phyloP scores from a whole-genome alignment of 2,797 vertebrate species.

The Squalus acanthias region DNA sequence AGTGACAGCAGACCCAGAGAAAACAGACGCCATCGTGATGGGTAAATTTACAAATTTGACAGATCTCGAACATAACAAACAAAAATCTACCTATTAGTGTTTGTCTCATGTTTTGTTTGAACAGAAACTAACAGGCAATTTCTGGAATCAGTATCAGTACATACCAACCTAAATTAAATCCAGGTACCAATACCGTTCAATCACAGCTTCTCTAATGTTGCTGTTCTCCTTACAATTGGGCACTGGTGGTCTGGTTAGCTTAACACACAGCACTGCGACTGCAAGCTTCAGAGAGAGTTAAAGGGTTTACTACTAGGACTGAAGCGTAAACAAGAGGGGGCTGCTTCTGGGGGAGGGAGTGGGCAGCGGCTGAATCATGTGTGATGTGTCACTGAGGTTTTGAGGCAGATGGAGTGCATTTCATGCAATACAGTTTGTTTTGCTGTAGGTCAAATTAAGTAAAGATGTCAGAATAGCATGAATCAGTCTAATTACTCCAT shows the following conservation, averaged over 20 bases:
- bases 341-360: slow-evolving; percentile 44
- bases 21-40: neutral
- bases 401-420: slow-evolving; percentile 58
- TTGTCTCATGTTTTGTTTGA: neutral
- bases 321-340: slow-evolving; percentile 20
- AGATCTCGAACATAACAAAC: neutral
- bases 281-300: neutral
- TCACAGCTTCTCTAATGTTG: neutral
- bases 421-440: slow-evolving; percentile 66
- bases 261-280: neutral
- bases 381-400: slow-evolving; percentile 53
- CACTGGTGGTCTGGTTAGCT: neutral
- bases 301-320: neutral
- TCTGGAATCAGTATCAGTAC: neutral
- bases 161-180: neutral
- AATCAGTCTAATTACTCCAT: slow-evolving; percentile 65
- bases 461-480: slow-evolving; percentile 62
- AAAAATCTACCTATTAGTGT: neutral
- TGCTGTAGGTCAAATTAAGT: slow-evolving; percentile 62
- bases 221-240: no score
- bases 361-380: slow-evolving; percentile 68
- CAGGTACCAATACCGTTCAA: neutral
- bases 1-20: neutral
- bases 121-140: neutral
- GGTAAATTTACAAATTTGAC: neutral